A percentile compares a stretch with the other conserved stretches of the same genome.
phyloP scores from a whole-genome alignment of 2,797 vertebrate species.

The Lacerta agilis region DNA sequence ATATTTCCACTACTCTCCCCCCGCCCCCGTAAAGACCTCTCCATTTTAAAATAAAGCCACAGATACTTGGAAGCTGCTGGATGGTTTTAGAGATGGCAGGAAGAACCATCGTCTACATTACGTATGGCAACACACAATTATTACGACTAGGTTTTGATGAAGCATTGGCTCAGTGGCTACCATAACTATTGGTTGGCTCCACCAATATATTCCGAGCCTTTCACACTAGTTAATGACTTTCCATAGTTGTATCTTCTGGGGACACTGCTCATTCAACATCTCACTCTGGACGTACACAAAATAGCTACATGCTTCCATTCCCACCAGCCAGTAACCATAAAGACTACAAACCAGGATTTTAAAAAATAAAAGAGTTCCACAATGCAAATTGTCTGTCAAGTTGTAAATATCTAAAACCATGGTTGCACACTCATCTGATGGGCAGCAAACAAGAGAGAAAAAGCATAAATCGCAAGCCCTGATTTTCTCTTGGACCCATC shows the following conservation, averaged over 20 bases:
- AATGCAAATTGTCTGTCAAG: not conserved
- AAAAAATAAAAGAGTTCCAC: not conserved
- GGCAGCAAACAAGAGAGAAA: not conserved
- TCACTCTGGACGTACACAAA: not conserved
- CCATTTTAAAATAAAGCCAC: constrained; percentile 51
- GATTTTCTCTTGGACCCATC: not conserved
- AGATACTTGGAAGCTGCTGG: not conserved
- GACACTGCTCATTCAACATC: not conserved
- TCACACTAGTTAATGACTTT: not conserved
- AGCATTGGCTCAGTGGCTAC: constrained; percentile 69
- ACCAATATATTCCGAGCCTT: constrained; percentile 36
- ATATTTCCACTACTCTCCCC: constrained; percentile 57
- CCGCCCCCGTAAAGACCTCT: constrained; percentile 49
- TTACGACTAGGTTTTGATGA: constrained; percentile 64
- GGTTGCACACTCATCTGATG: not conserved
- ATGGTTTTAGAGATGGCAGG: constrained; percentile 7
- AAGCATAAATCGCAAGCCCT: not conserved
- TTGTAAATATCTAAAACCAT: not conserved
- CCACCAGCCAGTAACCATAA: not conserved
- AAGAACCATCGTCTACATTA: constrained; percentile 49
- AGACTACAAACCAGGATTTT: not conserved
- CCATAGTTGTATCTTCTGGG: not conserved
- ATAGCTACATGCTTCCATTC: not conserved
- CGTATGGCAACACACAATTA: constrained; percentile 45
- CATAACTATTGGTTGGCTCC: constrained; percentile 57